Evolutionary conservation across 2,888 invertebrate genomes (phyloP), one percentile per base, ranked within the genome.

Genomic region (Melanophora roralis): DNA sequence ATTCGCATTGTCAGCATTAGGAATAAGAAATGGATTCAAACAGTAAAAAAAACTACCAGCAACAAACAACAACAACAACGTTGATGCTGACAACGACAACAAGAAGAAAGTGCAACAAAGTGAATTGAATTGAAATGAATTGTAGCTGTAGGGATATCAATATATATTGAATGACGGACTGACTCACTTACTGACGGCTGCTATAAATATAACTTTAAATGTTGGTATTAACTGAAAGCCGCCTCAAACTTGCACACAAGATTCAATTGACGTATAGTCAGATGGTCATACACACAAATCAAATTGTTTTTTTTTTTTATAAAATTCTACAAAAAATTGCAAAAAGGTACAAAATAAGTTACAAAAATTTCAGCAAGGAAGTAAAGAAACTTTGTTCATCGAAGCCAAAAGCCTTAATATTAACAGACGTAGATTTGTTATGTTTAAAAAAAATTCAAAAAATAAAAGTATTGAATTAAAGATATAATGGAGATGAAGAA

Each of bases 1-100:
- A 85, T 86, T 86, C 84, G 83, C 85, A 85, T 84, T 86, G 86
- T 86, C 85, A 85, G 84, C 84, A 85, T 85, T 85, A 83, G 84
- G 81, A 84, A 74, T 71, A 40, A 68, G 67, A 32, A 67, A 74
- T 49, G 14, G 36, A 72, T 72, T 12, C 62, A 55, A 60, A 60
- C 67, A 81, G n/a, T 47, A 47, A 40, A n/a, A n/a, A n/a, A n/a
- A n/a, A n/a, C n/a, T 60, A 34, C 36, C 64, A 23, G 47, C 49
- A 16, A 68, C 16, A 34, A 14, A 21, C 23, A 64, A 7, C 12
- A 60, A 49, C 55, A 65, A 40, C 64, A 64, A 53, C 49, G 38
- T 40, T 59, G 21, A 59, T 40, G 65, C 57, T 55, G 34, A 68
- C 62, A 62, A 69, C 57, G 55, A 77, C 64, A 68, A 68, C 68